These are phyloP conservation scores for Axis porcinus DNA, from an alignment of 2,113 vertebrate genomes.

Conservation along the genomic window DNA sequence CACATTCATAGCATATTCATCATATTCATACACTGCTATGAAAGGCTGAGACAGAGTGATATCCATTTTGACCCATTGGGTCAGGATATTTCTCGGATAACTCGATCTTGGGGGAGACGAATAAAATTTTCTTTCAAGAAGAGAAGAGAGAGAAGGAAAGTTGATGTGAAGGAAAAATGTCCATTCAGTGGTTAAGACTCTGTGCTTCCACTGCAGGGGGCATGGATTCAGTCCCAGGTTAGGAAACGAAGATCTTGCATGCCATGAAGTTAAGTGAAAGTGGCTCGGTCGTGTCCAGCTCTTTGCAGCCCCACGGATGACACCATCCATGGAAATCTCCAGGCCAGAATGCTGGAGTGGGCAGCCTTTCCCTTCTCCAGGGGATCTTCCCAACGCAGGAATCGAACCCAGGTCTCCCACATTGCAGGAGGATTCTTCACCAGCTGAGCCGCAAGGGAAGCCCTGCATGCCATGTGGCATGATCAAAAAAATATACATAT, in stretches of 20 bases:
- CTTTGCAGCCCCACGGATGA: background rate
- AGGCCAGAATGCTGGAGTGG: background rate
- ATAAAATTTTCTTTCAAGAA: background rate
- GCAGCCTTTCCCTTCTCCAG: background rate
- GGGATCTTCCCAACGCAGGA: background rate
- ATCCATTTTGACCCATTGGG: background rate
- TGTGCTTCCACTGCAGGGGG: background rate
- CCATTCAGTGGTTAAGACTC: background rate
- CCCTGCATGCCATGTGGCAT: fast-evolving
- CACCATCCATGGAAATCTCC: background rate
- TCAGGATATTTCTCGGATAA: background rate
- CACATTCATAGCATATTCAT: background rate
- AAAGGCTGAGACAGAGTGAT: background rate
- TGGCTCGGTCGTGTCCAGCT: background rate
- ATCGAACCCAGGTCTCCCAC: fast-evolving
- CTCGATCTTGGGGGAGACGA: background rate
- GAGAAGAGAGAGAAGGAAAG: background rate
- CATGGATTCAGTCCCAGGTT: background rate
- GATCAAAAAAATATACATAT: background rate
- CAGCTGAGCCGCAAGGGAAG: background rate
- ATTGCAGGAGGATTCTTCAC: background rate
- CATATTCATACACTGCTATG: background rate
- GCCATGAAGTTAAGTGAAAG: background rate
- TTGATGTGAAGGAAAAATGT: background rate
- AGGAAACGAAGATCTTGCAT: background rate